Evolutionary conservation across 2,113 vertebrate species (phyloP), one percentile per base, ranked within the genome.

Genomic region (Saccopteryx leptura): DNA sequence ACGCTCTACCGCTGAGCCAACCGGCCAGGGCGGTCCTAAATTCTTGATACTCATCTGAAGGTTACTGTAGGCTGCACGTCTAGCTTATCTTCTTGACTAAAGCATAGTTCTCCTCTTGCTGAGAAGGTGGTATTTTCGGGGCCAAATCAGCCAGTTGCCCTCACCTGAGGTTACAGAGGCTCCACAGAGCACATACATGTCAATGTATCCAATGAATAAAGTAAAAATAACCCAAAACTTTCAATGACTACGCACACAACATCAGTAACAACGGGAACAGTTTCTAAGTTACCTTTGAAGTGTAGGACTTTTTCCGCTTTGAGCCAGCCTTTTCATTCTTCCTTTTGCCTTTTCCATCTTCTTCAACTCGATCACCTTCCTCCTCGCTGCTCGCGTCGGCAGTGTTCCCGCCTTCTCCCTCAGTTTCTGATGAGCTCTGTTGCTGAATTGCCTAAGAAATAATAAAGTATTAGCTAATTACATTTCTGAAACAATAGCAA

Each of bases 361-460:
- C 99, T 96, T 99, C 99, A 96, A 99, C 98, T 81, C 98, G 98
- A 85, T 99, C 99, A 0, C 99, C 99, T 98, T 99, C 99, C 78
- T 99, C 99, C 97, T 99, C 99, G 14, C 99, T 99, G 99, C 99
- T 99, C 92, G 99, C 99, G 56, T 99, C 99, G 26, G 99, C 99
- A 1, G 99, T 97, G 90, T 99, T 99, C 28, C 99, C 99, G 7
- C 99, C 99, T 97, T 99, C 99, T 23, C 99, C 99, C 95, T 99
- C 99, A 3, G 99, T 99, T 98, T 99, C 99, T 63, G 99, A 99
- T 18, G 99, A 99, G 96, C 99, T 99, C 98, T 99, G 99, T 82
- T 99, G 99, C 97, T 99, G 99, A 96, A 99, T 99, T 95, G 98
- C 99, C 99, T 99, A 97, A 94, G 94, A 97, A 72, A 91, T 83